Conservation (phyloP, 2,797 vertebrate genomes). For the Chiropotes sagulatus region DNA sequence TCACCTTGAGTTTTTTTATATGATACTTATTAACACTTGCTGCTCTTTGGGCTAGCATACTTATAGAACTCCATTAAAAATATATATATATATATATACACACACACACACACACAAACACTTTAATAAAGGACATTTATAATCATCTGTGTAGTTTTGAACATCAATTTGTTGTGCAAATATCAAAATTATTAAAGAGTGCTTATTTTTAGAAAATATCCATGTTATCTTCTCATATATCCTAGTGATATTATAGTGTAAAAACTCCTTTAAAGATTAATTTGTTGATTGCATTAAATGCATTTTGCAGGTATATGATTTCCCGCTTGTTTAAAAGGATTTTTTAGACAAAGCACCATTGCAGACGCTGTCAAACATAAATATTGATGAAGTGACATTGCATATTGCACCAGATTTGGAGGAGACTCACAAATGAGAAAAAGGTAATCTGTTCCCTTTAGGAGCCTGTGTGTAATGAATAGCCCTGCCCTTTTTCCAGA, state of each 20-base stretch:
- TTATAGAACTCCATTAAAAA: not conserved
- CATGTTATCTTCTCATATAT: not conserved
- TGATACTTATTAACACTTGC: not conserved
- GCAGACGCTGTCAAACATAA: not conserved
- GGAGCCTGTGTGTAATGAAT: not conserved
- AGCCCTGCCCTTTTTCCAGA: not conserved
- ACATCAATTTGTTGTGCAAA: not conserved
- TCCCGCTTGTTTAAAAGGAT: not conserved
- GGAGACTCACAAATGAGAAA: not conserved
- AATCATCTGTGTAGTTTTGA: not conserved
- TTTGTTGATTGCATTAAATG: not conserved
- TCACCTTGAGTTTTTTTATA: not conserved
- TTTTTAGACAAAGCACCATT: not conserved
- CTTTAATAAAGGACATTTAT: not conserved
- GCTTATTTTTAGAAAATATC: not conserved
- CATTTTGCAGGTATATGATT: not conserved
- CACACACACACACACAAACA: not conserved
- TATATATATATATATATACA: not conserved
- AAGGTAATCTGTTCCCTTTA: not conserved
- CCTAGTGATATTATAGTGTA: not conserved
- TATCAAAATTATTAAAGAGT: not conserved
- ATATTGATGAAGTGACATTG: not conserved
- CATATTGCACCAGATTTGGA: not conserved
- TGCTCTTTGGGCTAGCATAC: not conserved
- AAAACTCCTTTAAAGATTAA: not conserved